Conservation (phyloP, 92 coral and sea anemone species). For the Diadumene lineata region DNA sequence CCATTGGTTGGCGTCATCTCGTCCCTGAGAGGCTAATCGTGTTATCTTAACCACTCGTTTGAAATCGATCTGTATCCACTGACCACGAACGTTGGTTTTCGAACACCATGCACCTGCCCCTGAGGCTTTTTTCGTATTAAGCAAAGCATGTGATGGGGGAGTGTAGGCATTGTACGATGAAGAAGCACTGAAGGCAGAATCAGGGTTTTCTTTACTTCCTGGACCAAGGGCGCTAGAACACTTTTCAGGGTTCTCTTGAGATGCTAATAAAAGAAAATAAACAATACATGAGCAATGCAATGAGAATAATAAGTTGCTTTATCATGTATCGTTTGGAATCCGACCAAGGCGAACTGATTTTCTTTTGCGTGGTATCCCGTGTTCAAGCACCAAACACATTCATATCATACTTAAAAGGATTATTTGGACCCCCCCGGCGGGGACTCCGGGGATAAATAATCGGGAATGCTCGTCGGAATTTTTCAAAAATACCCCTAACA, state of each 20-base stretch:
- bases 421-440: too few species aligned
- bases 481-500: too few species aligned
- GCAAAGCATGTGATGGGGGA: slow-evolving; percentile 5
- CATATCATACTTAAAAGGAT: too few species aligned
- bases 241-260: slow-evolving; percentile 12
- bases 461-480: too few species aligned
- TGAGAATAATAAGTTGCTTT: too few species aligned
- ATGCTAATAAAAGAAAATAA: background rate
- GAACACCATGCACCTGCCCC: slow-evolving; percentile 17
- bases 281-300: background rate
- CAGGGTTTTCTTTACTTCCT: slow-evolving; percentile 4
- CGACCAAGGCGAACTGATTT: too few species aligned
- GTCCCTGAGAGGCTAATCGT: slow-evolving; percentile 21
- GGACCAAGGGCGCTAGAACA: slow-evolving; percentile 14
- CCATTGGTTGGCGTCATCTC: slow-evolving; percentile 34
- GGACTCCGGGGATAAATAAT: too few species aligned
- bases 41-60: slow-evolving; percentile 18
- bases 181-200: background rate
- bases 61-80: background rate
- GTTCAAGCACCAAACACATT: too few species aligned
- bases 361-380: too few species aligned
- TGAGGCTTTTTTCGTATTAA: background rate
- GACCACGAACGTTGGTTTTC: background rate
- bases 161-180: slow-evolving; percentile 2
- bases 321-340: too few species aligned